These are phyloP conservation scores for Rhipidura dahli DNA, from an alignment of 2,113 vertebrate genomes.

Conservation along the genomic window DNA sequence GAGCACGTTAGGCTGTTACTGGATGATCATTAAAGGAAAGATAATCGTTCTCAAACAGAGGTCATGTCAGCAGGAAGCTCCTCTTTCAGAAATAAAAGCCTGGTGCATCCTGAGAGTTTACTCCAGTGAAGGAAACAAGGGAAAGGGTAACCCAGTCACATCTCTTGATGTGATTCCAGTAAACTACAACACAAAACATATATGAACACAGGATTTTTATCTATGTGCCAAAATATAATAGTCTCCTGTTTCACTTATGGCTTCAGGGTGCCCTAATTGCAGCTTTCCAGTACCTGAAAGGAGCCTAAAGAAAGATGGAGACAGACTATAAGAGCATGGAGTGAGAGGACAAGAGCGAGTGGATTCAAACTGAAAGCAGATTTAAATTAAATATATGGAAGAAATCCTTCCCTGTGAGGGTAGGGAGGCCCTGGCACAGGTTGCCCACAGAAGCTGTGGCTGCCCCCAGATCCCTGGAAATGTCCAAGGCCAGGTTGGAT, in stretches of 20 bases:
- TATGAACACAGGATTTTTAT: background rate
- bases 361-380: background rate
- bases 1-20: background rate
- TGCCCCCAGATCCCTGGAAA: background rate
- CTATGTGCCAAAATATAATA: background rate
- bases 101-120: background rate
- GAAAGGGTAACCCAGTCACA: background rate
- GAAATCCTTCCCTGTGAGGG: background rate
- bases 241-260: background rate
- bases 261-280: background rate
- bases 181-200: background rate
- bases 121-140: background rate
- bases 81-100: background rate
- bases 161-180: background rate
- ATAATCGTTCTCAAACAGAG: background rate
- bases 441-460: background rate
- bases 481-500: background rate
- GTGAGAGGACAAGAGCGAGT: background rate
- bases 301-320: background rate
- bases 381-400: background rate
- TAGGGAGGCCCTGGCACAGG: background rate
- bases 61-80: background rate
- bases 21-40: background rate
- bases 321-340: background rate
- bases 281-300: background rate